Evolutionary conservation across 1,140 invertebrate genomes (phyloP).

Genomic region (Acromyrmex echinatior): DNA sequence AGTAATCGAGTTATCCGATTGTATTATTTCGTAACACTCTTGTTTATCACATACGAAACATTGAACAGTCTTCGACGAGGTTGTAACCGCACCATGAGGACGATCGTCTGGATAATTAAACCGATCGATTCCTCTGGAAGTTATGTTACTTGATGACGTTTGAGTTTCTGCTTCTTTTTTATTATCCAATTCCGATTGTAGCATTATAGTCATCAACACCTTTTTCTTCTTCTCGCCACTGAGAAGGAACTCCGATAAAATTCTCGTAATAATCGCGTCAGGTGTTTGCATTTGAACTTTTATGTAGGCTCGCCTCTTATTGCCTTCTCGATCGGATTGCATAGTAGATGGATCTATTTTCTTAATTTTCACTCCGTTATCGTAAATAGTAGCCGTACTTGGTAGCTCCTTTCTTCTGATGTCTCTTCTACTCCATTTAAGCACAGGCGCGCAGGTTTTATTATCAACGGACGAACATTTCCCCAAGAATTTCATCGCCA

Average conservation of each 20-base stretch:
- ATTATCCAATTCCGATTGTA: constrained; percentile 37
- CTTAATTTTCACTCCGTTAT: constrained; percentile 52
- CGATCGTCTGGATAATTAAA: neutral
- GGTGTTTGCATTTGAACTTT: constrained; percentile 66
- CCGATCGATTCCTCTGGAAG: neutral
- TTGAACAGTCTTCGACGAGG: neutral
- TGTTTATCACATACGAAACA: constrained; percentile 9
- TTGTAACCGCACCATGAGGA: neutral
- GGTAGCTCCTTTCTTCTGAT: neutral
- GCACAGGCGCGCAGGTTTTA: neutral
- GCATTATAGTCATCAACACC: constrained; percentile 63
- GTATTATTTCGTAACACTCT: constrained; percentile 36
- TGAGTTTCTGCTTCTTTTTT: neutral
- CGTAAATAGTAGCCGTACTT: neutral
- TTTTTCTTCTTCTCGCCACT: constrained; percentile 31
- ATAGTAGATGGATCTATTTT: constrained; percentile 17
- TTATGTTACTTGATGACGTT: neutral
- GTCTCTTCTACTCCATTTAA: constrained; percentile 13
- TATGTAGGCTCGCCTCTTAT: constrained; percentile 25
- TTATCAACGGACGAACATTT: neutral
- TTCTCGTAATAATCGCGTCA: constrained; percentile 61
- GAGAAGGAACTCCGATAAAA: constrained; percentile 63
- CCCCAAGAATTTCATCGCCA: constrained; percentile 15
- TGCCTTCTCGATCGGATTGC: constrained; percentile 26
- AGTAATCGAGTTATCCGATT: neutral